Evolutionary conservation across 2,113 vertebrate species (phyloP).

Genomic region (Orthonyx spaldingii): DNA sequence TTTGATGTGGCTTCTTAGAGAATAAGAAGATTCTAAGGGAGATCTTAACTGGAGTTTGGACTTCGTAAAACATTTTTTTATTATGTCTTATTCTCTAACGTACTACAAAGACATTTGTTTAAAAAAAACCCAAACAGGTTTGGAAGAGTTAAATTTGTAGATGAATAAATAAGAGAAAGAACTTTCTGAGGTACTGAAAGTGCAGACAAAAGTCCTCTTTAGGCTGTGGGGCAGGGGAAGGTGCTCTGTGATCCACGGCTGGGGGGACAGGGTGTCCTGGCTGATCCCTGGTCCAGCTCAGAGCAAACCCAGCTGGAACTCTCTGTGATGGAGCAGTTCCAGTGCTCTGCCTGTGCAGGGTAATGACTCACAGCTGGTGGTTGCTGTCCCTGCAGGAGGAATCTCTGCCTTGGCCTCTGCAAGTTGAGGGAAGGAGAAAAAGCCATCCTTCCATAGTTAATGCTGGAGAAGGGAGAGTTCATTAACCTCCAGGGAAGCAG

Average conservation of each 20-base stretch:
- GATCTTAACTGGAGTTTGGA: background rate
- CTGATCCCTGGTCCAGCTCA: background rate
- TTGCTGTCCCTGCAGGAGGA: background rate
- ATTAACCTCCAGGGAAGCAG: background rate
- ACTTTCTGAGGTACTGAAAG: background rate
- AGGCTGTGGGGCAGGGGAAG: background rate
- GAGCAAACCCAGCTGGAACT: background rate
- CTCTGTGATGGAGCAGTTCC: background rate
- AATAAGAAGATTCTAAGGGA: background rate
- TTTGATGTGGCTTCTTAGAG: background rate
- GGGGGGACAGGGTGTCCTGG: background rate
- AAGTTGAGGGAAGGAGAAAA: background rate
- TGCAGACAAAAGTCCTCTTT: background rate
- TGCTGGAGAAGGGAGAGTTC: background rate
- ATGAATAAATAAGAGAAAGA: background rate
- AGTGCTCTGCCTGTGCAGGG: background rate
- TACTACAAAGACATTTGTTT: background rate
- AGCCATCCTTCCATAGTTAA: background rate
- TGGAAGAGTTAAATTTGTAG: background rate
- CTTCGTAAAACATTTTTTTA: background rate
- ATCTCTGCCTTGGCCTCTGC: background rate
- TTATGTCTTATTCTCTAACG: background rate
- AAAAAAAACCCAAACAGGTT: background rate
- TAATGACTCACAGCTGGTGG: background rate
- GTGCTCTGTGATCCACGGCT: background rate